These are phyloP conservation scores for Cryptoblepharus egeriae DNA, from an alignment of 2,797 vertebrate species.

Conservation along the genomic window DNA sequence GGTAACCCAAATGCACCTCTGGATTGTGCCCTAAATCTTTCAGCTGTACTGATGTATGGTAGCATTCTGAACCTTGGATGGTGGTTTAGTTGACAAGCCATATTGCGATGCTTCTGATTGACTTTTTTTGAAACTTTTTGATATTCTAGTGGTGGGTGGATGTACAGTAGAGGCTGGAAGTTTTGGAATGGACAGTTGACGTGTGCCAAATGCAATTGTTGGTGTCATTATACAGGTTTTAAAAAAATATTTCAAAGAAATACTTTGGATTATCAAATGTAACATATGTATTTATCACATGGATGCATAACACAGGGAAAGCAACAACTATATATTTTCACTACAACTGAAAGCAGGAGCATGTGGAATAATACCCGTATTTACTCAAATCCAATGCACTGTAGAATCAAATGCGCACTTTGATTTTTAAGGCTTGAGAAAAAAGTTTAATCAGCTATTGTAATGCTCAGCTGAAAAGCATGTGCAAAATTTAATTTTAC, in stretches of 20 bases:
- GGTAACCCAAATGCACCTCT: too few relatives aligned
- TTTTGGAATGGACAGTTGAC: too few relatives aligned
- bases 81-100: neutral
- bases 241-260: neutral
- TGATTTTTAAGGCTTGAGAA: too few relatives aligned
- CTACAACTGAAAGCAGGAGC: neutral
- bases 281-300: accelerated
- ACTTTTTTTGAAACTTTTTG: neutral
- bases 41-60: neutral
- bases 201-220: neutral
- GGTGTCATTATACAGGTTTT: neutral
- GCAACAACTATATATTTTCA: neutral
- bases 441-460: too few relatives aligned
- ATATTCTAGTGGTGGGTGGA: neutral
- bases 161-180: too few relatives aligned
- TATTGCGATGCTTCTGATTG: neutral
- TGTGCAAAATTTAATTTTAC: too few relatives aligned
- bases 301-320: neutral
- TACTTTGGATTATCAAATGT: neutral
- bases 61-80: neutral
- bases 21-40: too few relatives aligned
- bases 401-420: too few relatives aligned
- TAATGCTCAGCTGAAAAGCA: too few relatives aligned
- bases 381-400: too few relatives aligned
- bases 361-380: neutral